Evolutionary conservation across 30 jellyfish, hydroid and myxozoan species (phyloP), one percentile per base, ranked within the genome.

Genomic region (Hydractinia echinata): DNA sequence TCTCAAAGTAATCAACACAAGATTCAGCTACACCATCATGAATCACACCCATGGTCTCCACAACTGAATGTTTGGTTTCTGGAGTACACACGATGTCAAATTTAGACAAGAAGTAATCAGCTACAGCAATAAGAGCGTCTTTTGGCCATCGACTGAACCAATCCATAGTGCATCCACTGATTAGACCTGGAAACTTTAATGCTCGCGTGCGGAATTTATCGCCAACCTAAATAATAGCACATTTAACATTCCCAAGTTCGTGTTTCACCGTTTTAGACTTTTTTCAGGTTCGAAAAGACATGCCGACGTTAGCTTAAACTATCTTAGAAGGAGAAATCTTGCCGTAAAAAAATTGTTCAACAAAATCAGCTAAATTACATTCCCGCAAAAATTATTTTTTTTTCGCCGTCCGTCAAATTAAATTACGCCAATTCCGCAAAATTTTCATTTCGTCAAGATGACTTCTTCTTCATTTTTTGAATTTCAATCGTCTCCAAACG

Each of bases 141-240:
- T 83, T 84, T n/a, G 98, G 98, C 98, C 98, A 92, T 55, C 96
- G 89, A 76, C 98, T 92, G 76, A 92, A 92, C 98, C 98, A 92
- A 61, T 92, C 98, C 98, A 92, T 92, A 14, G 98, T 92, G 71
- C 98, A 92, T 39, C 98, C 98, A 83, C 96, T 86, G 51, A 92
- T 92, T 19, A 92, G 86, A 8, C 98, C 98, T 14, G 98, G 98
- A 71, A 92, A 92, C 72, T 92, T 92, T 58, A 92, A 79, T 15
- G 98, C 98, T 16, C 98, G 92, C 58, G 88, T 85, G 9, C 98
- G 87, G 88, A 92, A 92, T 61, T 92, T 92, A 71, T 92, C 95
- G 10, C 98, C 98, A 79, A 92, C 98, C 98, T 92, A 18, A 64
- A 7, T n/a, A 9, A 64, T 30, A 30, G 44, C 2, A 30, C 44